A percentile compares a stretch with the other conserved stretches of the same genome.
Evolutionary conservation across 2,113 vertebrate species (phyloP).

Genomic region (Camelus bactrianus): DNA sequence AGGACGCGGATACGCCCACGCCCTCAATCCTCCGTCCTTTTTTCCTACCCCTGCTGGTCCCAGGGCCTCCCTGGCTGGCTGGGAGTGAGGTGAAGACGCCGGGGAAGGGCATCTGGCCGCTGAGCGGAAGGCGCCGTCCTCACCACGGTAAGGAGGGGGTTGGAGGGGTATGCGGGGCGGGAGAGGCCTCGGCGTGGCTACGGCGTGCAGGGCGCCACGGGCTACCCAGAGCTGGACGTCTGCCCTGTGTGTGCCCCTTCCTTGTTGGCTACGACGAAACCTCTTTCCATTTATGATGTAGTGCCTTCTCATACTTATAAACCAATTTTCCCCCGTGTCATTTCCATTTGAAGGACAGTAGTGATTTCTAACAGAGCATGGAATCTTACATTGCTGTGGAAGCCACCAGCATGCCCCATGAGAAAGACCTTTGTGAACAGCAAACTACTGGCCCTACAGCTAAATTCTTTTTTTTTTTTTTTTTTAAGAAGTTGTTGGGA

Average conservation of each 20-base stretch:
- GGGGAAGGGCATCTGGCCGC: background rate
- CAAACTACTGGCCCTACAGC: background rate
- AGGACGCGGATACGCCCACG: accelerated
- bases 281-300: background rate
- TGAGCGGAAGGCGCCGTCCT: background rate
- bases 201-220: accelerated
- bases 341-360: background rate
- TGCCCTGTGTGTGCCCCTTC: background rate
- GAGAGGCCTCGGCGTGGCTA: background rate
- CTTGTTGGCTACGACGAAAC: background rate
- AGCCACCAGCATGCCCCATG: background rate
- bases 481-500: background rate
- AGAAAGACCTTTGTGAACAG: background rate
- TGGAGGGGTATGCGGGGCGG: no score
- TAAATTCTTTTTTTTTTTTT: background rate
- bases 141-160: background rate
- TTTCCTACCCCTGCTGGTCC: background rate
- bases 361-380: background rate
- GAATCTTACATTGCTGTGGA: background rate
- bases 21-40: background rate
- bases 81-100: background rate
- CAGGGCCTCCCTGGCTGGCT: background rate
- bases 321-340: background rate
- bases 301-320: background rate
- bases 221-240: background rate